Percentiles rank a stretch among this genome's conserved stretches.
These are phyloP conservation scores for Spisula solida DNA, from an alignment of 2,888 invertebrate genomes.

Conservation along the genomic window DNA sequence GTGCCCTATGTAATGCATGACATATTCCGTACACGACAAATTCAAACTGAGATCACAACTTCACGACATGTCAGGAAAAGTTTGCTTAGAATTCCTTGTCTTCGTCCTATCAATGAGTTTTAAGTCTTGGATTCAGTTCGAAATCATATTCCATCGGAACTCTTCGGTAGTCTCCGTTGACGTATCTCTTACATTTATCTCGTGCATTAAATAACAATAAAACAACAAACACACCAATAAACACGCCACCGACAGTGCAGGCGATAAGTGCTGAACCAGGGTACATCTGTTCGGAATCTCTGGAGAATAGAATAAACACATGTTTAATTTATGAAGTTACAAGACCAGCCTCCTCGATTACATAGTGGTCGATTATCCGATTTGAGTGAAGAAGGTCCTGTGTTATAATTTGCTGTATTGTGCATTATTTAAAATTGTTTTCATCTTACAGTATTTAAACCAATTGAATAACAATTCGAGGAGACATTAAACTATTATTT, in stretches of 20 bases:
- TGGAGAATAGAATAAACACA: constrained; percentile 16
- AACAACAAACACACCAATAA: constrained; percentile 57
- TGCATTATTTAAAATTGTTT: no score
- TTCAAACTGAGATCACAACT: no score
- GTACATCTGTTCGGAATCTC: constrained; percentile 26
- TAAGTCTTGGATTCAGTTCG: constrained; percentile 68
- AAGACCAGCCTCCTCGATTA: not conserved
- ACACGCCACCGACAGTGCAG: constrained; percentile 54
- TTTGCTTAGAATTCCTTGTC: no score
- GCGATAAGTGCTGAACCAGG: constrained; percentile 40
- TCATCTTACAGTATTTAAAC: no score
- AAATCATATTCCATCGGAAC: constrained; percentile 69
- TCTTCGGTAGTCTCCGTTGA: constrained; percentile 60
- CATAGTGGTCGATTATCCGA: no score
- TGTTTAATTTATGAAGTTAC: not conserved
- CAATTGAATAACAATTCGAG: no score
- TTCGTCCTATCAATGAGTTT: constrained; percentile 44
- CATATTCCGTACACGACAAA: no score
- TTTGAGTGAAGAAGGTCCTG: no score
- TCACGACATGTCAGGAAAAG: no score
- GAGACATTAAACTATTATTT: no score
- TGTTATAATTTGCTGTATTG: no score
- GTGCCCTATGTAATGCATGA: no score
- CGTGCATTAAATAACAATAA: constrained; percentile 40
- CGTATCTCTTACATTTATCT: constrained; percentile 48